Evolutionary conservation across 1,140 invertebrate species (phyloP).

Genomic region (Himalopsyche phryganea): DNA sequence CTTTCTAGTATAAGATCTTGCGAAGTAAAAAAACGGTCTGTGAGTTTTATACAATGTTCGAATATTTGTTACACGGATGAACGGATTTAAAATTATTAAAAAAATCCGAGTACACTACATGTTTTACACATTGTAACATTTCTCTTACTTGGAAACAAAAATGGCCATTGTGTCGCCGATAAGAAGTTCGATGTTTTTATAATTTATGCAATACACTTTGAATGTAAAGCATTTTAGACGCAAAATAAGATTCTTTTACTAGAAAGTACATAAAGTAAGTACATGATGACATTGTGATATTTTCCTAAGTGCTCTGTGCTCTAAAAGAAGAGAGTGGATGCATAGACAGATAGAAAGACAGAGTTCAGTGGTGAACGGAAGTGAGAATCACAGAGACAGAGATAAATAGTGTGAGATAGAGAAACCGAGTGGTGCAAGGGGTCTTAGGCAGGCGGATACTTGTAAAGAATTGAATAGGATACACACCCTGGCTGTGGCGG

Average conservation of each 20-base stretch:
- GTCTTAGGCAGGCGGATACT: conserved; percentile 42
- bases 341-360: conserved; percentile 23
- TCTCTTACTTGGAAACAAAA: too few species aligned
- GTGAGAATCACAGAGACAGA: conserved; percentile 19
- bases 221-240: too few species aligned
- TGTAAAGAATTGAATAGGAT: conserved; percentile 51
- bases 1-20: too few species aligned
- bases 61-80: too few species aligned
- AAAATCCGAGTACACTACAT: too few species aligned
- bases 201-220: too few species aligned
- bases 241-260: neutral
- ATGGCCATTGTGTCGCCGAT: too few species aligned
- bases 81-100: too few species aligned
- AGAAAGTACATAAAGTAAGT: neutral
- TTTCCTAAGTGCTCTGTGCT: conserved; percentile 32
- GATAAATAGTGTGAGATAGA: conserved; percentile 32
- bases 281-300: neutral
- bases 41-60: too few species aligned
- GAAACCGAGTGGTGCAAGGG: conserved; percentile 31
- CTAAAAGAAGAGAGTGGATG: conserved; percentile 29
- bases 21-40: too few species aligned
- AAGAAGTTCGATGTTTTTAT: too few species aligned
- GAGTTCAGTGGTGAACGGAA: conserved; percentile 18
- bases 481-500: conserved; percentile 75
- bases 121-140: too few species aligned